phyloP scores from a whole-genome alignment of 2,888 invertebrate species.

The Caenorhabditis becei region DNA sequence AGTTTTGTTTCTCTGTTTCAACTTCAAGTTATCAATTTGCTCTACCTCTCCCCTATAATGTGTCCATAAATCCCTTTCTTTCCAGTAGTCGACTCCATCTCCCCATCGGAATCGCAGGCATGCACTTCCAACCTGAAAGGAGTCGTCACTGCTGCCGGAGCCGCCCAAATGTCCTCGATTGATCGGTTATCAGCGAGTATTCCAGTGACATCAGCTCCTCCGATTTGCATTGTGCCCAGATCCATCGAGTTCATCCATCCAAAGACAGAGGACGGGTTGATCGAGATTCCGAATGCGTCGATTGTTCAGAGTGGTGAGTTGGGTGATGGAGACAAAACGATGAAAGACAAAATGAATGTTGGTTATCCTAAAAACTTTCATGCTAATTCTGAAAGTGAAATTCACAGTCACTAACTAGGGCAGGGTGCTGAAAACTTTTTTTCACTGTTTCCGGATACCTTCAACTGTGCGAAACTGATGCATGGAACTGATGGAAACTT shows the following conservation, averaged over 20 bases:
- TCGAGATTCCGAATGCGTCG: slow-evolving; percentile 52
- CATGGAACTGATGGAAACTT: too few species aligned
- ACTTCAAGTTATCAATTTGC: not conserved
- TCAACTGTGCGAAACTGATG: too few species aligned
- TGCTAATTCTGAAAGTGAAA: too few species aligned
- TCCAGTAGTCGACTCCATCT: slow-evolving; percentile 34
- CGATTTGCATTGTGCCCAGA: slow-evolving; percentile 55
- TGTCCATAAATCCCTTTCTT: not conserved
- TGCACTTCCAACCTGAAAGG: slow-evolving; percentile 55
- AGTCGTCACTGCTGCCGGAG: slow-evolving; percentile 60
- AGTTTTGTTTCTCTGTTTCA: not conserved
- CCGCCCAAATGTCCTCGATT: slow-evolving; percentile 51
- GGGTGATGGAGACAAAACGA: too few species aligned
- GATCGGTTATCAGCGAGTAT: slow-evolving; percentile 7
- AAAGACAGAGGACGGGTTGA: slow-evolving; percentile 65
- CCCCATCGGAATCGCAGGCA: slow-evolving; percentile 33
- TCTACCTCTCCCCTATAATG: not conserved
- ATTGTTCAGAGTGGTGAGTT: slow-evolving; percentile 59
- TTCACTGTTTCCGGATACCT: too few species aligned
- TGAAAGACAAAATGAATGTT: too few species aligned
- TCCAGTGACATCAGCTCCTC: slow-evolving; percentile 17
- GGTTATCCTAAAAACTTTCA: too few species aligned
- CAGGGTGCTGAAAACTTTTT: too few species aligned
- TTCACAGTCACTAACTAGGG: too few species aligned
- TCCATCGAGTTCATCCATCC: slow-evolving; percentile 72